Evolutionary conservation across 2,888 invertebrate genomes (phyloP), one percentile per base, ranked within the genome.

Genomic region (Clivina fossor): DNA sequence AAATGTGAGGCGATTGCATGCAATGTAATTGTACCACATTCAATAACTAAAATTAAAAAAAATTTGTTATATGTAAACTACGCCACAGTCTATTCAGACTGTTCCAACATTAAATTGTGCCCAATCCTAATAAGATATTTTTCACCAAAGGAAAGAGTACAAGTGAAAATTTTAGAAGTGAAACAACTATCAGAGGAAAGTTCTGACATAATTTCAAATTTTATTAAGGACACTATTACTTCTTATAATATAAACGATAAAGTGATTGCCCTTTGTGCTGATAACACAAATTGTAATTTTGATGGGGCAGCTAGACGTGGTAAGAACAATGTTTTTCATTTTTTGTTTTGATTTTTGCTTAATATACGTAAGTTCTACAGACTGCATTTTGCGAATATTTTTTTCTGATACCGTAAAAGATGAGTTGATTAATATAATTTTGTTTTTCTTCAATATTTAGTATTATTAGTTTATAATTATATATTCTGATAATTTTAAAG

Each of bases 41-140:
- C 59, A 33, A 41, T 57, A 40, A 41, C 58, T 48, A 15, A 43
- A 47, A 40, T 60, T 26, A 58, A 33, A 41, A 32, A 16, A n/a
- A 58, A 61, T 43, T 56, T 59, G 20, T 38, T 37, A 43, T 50
- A 24, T 9, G 35, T 46, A 20, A 38, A 44, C 44, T 59, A 22
- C 8, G 26, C 8, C 8, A 26, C 26, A 26, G 8, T 26, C 8
- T 7, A 7, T 26, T 26, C 8, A 8, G 7, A 26, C 5, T 26
- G 26, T 5, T 26, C 26, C 26, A 26, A 26, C 46, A 55, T 57
- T 24, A 58, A 59, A 44, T 28, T 59, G 16, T 60, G 56, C n/a
- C 58, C 60, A 24, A 33, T 60, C 37, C 56, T 61, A 35, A 56
- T 44, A 4, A 44, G 58, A 51, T 61, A 60, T 28, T 61, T 61